Evolutionary conservation across 1,140 invertebrate species (phyloP).

Genomic region (Lethocerus indicus): DNA sequence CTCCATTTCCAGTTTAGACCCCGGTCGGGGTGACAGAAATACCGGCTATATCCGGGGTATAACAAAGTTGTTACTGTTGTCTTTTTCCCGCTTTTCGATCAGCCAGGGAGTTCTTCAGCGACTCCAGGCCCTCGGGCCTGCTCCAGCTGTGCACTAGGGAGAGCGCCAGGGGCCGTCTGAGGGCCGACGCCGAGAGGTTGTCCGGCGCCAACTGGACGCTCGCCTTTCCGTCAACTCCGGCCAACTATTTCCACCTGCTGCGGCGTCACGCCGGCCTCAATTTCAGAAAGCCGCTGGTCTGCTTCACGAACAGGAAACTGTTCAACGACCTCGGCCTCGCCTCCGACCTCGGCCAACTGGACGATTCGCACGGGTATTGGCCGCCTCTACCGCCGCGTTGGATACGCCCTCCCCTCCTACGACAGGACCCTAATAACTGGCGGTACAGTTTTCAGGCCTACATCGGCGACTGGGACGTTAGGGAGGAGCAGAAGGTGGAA

Average conservation of each 20-base stretch:
- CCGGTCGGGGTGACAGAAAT: too few relatives aligned
- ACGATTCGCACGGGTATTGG: conserved; percentile 18
- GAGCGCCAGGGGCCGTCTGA: too few relatives aligned
- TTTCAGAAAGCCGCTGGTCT: conserved; percentile 80
- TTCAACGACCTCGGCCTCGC: conserved; percentile 61
- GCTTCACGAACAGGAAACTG: conserved; percentile 76
- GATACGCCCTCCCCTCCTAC: background rate
- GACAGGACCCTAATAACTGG: background rate
- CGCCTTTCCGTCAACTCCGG: conserved; percentile 83
- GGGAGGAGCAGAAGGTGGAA: conserved; percentile 34
- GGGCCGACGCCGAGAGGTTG: too few relatives aligned
- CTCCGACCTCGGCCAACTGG: conserved; percentile 62
- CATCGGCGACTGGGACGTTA: conserved; percentile 63
- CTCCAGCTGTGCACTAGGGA: too few relatives aligned
- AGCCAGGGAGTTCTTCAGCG: too few relatives aligned
- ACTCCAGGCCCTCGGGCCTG: too few relatives aligned
- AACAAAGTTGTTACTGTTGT: too few relatives aligned
- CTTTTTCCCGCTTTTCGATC: too few relatives aligned
- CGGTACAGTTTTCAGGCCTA: conserved; percentile 54
- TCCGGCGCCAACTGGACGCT: too few relatives aligned
- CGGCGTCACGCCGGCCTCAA: conserved; percentile 78
- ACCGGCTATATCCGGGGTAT: too few relatives aligned
- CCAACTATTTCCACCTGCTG: conserved; percentile 93
- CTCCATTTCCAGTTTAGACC: too few relatives aligned
- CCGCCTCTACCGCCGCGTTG: background rate